A percentile compares a stretch with the other conserved stretches of the same genome.
These are phyloP conservation scores for Anabas testudineus DNA, from an alignment of 2,797 vertebrate genomes.

Conservation along the genomic window DNA sequence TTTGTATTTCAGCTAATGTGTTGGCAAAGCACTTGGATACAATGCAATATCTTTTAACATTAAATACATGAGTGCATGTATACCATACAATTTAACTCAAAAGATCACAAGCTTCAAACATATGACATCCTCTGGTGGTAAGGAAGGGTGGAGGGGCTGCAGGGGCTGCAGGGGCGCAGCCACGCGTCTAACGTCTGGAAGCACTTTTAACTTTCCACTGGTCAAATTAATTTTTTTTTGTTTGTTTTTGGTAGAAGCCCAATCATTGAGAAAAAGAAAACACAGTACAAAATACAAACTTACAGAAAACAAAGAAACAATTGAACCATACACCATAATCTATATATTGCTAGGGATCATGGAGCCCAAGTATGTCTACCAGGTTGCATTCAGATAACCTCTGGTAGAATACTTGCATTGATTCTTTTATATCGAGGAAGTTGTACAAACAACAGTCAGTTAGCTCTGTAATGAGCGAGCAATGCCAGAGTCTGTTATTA, in stretches of 20 bases:
- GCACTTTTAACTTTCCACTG: conserved; percentile 72
- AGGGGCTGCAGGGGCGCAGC: conserved; percentile 39
- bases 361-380: conserved; percentile 82
- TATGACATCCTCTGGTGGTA: conserved; percentile 66
- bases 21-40: conserved; percentile 82
- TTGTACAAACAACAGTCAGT: conserved; percentile 80
- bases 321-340: conserved; percentile 75
- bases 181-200: conserved; percentile 78
- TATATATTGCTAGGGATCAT: conserved; percentile 84
- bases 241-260: conserved; percentile 55
- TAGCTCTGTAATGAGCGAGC: conserved; percentile 65
- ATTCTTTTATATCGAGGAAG: conserved; percentile 74
- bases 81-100: conserved; percentile 72
- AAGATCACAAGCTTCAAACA: conserved; percentile 78
- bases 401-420: conserved; percentile 79
- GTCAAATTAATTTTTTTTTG: conserved; percentile 65
- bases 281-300: conserved; percentile 80
- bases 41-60: conserved; percentile 80
- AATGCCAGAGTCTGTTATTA: conserved; percentile 69
- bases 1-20: conserved; percentile 68
- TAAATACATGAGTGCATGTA: conserved; percentile 78
- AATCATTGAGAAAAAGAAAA: conserved; percentile 64
- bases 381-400: conserved; percentile 82
- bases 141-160: conserved; percentile 10
- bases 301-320: conserved; percentile 77